These are phyloP conservation scores for Emydocephalus ijimae DNA, from an alignment of 2,113 vertebrate genomes.

Conservation along the genomic window DNA sequence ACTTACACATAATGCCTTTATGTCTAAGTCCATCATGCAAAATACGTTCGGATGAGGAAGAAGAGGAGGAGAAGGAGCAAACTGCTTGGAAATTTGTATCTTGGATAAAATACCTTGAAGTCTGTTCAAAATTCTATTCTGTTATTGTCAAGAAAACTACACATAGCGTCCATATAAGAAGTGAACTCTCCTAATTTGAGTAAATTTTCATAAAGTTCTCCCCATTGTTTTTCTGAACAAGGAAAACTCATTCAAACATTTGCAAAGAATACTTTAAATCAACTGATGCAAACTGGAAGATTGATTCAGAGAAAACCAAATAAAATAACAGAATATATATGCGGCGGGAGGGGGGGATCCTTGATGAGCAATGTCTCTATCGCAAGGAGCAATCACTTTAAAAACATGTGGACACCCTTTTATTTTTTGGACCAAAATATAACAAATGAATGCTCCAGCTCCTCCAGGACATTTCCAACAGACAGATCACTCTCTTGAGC, in stretches of 20 bases:
- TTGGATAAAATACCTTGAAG: neutral
- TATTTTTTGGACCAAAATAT: neutral
- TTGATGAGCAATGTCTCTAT: neutral
- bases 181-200: neutral
- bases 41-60: neutral
- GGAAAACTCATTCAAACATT: neutral
- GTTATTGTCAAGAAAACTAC: neutral
- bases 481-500: neutral
- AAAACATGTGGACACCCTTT: neutral
- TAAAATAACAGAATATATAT: neutral
- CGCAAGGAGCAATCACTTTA: neutral
- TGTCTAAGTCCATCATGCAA: neutral
- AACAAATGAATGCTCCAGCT: neutral
- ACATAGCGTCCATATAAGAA: neutral
- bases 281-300: neutral
- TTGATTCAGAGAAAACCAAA: neutral
- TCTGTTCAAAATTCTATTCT: neutral
- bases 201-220: neutral
- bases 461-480: neutral
- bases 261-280: neutral
- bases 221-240: neutral
- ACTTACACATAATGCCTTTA: neutral
- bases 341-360: fast-evolving
- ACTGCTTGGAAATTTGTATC: neutral
- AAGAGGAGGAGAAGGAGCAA: neutral